Base-by-base conservation (phyloP, 2,888 invertebrate species). In the Zygothrica quintamaculata region DNA sequence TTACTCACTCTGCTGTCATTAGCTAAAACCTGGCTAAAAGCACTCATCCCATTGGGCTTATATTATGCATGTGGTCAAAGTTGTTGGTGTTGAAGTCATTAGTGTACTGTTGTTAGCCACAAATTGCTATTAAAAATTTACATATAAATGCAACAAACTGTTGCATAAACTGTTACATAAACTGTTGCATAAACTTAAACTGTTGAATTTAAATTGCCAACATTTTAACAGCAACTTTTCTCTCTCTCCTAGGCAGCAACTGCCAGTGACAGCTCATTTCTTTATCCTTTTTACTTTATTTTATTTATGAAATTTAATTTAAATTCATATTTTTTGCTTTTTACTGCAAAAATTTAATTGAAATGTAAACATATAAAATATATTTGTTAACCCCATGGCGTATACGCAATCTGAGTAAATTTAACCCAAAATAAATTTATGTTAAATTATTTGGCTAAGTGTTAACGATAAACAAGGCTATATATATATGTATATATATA, bases 321-420 rank as follows among this genome's bases (percentile, higher is more conserved):
- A 22, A 22, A 3, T 22, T 15, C 33, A 44, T 36, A 42, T 40
- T 22, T 55, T 60, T 46, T 36, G 13, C 12, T 8, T 33, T 37
- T 43, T 29, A 2, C 8, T 31, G 29, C 29, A n/a, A n/a, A n/a
- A n/a, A n/a, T n/a, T 43, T 58, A 37, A 44, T 47, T 42, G 12
- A 55, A 51, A 48, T 43, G 13, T 26, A 13, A 16, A 31, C 11
- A 12, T n/a, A 5, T 8, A n/a, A n/a, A n/a, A n/a, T n/a, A 51
- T 43, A 26, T 18, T 18, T 36, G 13, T 11, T 0, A 15, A n/a
- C 7, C 11, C 12, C 26, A 4, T 15, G 36, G 43, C 51, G 9
- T 50, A 64, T 52, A 13, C 51, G 55, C 44, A 52, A 39, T 39
- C 16, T 26, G 11, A 8, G 1, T 26, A 44, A 31, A 11, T 29